Base-by-base conservation (phyloP, 1,140 invertebrate genomes). In the Ceratoteleas bidentatus region DNA sequence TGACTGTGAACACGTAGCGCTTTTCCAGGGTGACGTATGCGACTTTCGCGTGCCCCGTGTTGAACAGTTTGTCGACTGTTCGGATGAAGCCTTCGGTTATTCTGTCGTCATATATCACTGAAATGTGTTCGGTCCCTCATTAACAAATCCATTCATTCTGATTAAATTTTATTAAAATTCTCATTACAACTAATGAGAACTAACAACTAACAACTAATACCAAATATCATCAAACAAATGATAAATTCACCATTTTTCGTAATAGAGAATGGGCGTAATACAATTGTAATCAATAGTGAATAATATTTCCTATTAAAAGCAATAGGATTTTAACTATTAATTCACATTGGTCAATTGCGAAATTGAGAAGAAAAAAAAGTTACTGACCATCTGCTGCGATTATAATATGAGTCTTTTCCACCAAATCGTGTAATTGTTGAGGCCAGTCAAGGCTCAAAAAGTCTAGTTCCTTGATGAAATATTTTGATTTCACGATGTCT, bases 101-200 rank as follows among this genome's bases (percentile, higher is more conserved):
- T 69, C 94, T 93, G 77, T 97, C 95, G 87, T 97, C 95, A 91
- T 98, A 98, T 34, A 98, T 94, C 6, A 98, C 96, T 96, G 88
- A 56, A 94, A 93, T 24, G 24, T 24, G 1, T 24, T 24, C 24
- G 24, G 24, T 24, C 24, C n/a, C n/a, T n/a, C n/a, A n/a, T n/a
- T n/a, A n/a, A n/a, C n/a, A n/a, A n/a, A n/a, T n/a, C n/a, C n/a
- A n/a, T n/a, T n/a, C n/a, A n/a, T n/a, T n/a, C n/a, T n/a, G n/a
- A n/a, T n/a, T n/a, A n/a, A n/a, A n/a, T n/a, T n/a, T n/a, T n/a
- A n/a, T n/a, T n/a, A n/a, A n/a, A n/a, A n/a, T n/a, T n/a, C n/a
- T n/a, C n/a, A n/a, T n/a, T n/a, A n/a, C n/a, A n/a, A n/a, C n/a
- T n/a, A n/a, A n/a, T n/a, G n/a, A n/a, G n/a, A n/a, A n/a, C n/a